Percentiles rank a stretch among this genome's conserved stretches.
Evolutionary conservation across 2,113 vertebrate species (phyloP).

Genomic region (Amazona guildingii): DNA sequence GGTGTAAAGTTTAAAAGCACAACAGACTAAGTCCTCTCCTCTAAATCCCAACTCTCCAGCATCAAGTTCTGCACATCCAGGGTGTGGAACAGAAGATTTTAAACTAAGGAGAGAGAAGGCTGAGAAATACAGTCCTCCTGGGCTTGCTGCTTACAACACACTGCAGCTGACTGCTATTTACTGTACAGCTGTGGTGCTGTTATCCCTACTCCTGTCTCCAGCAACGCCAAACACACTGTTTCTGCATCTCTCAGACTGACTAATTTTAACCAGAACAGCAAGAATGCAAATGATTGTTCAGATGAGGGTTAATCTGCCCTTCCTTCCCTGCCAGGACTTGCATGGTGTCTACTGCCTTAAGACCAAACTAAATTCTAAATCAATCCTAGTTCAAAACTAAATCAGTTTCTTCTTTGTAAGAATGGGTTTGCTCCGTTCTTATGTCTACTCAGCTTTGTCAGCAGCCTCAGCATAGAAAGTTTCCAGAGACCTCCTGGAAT

Average conservation of each 20-base stretch:
- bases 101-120: neutral
- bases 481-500: neutral
- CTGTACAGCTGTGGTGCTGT: neutral
- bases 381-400: neutral
- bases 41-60: neutral
- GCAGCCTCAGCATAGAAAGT: rapidly evolving
- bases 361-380: neutral
- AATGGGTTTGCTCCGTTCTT: neutral
- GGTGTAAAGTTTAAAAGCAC: neutral
- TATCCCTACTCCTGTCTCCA: neutral
- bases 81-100: neutral
- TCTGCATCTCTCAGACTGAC: neutral
- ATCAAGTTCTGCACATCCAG: neutral
- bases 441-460: neutral
- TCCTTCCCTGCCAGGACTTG: neutral
- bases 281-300: neutral
- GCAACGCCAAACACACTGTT: neutral
- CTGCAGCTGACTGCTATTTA: neutral
- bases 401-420: neutral
- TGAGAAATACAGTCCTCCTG: neutral
- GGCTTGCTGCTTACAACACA: neutral
- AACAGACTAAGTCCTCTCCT: neutral
- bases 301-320: neutral
- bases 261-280: neutral
- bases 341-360: neutral